A percentile compares a stretch with the other conserved stretches of the same genome.
Evolutionary conservation across 2,888 invertebrate species (phyloP).

Genomic region (Eristalinus aeneus): DNA sequence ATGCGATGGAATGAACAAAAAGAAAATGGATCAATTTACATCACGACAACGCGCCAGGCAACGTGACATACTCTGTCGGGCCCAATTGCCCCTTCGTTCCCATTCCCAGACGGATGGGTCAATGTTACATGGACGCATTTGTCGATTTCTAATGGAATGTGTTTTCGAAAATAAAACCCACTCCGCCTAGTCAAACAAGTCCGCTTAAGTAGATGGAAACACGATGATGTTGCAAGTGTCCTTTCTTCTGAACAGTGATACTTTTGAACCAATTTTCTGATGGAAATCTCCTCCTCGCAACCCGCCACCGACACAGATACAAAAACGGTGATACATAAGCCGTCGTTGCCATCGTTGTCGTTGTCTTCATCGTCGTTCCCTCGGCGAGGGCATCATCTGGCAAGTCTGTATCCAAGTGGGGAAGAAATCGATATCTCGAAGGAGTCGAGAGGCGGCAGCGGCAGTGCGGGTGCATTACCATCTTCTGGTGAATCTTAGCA

Average conservation of each 20-base stretch:
- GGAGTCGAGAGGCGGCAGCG: neutral
- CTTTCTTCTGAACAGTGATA: neutral
- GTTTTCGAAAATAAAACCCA: neutral
- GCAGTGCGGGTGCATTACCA: slow-evolving; percentile 5
- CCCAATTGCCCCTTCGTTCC: neutral
- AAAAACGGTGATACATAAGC: neutral
- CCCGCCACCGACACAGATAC: neutral
- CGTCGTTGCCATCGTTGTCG: neutral
- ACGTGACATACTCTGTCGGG: neutral
- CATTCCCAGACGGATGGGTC: neutral
- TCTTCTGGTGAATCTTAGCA: slow-evolving; percentile 40
- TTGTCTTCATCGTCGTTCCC: neutral
- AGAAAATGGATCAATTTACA: neutral
- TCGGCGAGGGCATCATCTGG: neutral
- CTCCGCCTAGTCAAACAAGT: neutral
- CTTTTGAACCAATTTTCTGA: neutral
- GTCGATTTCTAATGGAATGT: neutral
- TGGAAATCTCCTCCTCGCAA: neutral
- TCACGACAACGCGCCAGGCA: neutral
- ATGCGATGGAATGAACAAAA: neutral
- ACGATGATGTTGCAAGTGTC: neutral
- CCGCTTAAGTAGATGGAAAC: neutral
- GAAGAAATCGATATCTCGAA: slow-evolving; percentile 24
- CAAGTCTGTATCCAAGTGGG: neutral
- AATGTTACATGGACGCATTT: neutral